Base-by-base conservation (phyloP, 2,113 vertebrate genomes). In the Zosterops pallidus region DNA sequence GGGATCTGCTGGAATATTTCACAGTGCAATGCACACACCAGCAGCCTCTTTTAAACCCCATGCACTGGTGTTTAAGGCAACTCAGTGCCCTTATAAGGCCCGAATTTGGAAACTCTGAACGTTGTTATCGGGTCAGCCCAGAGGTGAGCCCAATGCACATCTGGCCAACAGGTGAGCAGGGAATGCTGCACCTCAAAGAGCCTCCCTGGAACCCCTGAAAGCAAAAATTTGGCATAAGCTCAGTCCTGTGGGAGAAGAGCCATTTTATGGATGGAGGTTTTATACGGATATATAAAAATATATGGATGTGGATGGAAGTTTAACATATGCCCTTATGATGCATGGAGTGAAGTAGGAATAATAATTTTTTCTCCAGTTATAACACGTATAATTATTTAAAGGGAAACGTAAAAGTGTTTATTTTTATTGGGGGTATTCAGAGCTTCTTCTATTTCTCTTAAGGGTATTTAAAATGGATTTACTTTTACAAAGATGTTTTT, bases 261-360 rank as follows among this genome's bases (percentile, higher is more conserved):
- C 44, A 49, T 76, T 79, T 84, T 55, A 55, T 25, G 41, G 72
- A 68, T 82, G 49, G 81, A 93, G 62, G 13, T 60, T 94, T 94
- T 84, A 87, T 64, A 53, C 1, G 12, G 81, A 41, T 41, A 41
- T 15, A 92, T 81, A 41, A 96, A 95, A 70, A 55, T 55, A 91
- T 23, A 89, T 84, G 77, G 81, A 82, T 56, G 77, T 69, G 79
- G 44, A 56, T 56, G 53, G 63, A 93, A 74, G 71, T 80, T 92
- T 93, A 90, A 96, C 59, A 74, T 23, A 31, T 41, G 90, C 83
- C 88, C 71, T 19, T 13, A 33, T 0, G 67, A 59, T 6, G 35
- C 52, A 23, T 11, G 52, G 0, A 86, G 75, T 8, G 15, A 82
- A 64, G 69, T 1, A 75, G 71, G 76, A 88, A 93, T 70, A 86